These are phyloP conservation scores for Tipula helvola DNA, from an alignment of 2,888 invertebrate species.

Conservation along the genomic window DNA sequence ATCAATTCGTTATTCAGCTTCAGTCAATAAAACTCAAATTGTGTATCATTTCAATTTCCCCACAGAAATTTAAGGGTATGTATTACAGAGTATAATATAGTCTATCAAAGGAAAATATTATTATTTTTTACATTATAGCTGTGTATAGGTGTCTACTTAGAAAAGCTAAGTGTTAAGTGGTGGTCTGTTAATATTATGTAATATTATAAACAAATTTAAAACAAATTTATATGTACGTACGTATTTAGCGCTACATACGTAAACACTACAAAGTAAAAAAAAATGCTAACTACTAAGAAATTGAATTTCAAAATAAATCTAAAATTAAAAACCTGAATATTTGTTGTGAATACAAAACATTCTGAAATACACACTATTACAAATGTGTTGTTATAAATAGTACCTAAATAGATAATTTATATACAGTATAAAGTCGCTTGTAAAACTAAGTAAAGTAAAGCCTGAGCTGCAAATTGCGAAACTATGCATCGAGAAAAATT, in stretches of 20 bases:
- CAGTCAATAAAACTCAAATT: background rate
- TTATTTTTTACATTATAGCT: background rate
- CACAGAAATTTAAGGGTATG: background rate
- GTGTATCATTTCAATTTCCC: background rate
- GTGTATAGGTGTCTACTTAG: background rate
- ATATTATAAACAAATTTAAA: background rate
- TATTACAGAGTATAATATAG: background rate
- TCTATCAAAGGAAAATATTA: background rate
- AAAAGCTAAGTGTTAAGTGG: background rate
- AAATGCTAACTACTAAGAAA: background rate
- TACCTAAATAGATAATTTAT: too few relatives aligned
- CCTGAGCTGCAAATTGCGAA: too few relatives aligned
- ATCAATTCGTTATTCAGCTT: background rate
- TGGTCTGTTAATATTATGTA: background rate
- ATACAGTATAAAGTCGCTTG: too few relatives aligned
- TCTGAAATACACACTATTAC: background rate
- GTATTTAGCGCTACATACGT: background rate
- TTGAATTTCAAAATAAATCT: background rate
- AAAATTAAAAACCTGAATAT: background rate
- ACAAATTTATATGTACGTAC: background rate
- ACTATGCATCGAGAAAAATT: too few relatives aligned
- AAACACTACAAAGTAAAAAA: background rate
- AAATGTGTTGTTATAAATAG: too few relatives aligned
- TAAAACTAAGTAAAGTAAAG: too few relatives aligned
- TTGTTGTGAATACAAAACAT: background rate